phyloP scores from a whole-genome alignment of 2,888 invertebrate species.

The Troides aeacus region DNA sequence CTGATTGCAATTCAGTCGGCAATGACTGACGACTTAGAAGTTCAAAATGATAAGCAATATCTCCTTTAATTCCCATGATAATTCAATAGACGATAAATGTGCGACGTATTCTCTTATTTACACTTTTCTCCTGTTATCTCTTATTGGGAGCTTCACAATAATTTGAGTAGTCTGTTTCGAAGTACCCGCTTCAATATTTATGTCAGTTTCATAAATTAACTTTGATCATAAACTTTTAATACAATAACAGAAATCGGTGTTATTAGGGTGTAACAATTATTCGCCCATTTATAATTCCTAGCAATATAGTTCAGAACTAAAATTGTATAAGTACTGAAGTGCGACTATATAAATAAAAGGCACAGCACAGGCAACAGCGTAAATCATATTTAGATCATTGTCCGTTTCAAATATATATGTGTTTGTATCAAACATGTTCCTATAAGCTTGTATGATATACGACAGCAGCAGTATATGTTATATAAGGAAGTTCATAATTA shows the following conservation, averaged over 20 bases:
- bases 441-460: too few species aligned
- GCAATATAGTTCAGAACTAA: too few species aligned
- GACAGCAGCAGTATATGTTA: too few species aligned
- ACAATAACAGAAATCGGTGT: background rate
- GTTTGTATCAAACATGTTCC: too few species aligned
- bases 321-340: too few species aligned
- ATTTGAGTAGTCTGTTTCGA: background rate
- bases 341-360: too few species aligned
- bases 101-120: background rate
- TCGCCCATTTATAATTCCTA: too few species aligned
- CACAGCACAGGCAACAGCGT: too few species aligned
- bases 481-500: too few species aligned
- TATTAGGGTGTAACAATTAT: background rate
- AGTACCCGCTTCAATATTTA: background rate
- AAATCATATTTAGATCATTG: too few species aligned
- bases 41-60: constrained; percentile 5
- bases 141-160: background rate
- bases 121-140: background rate
- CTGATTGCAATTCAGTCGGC: constrained; percentile 18
- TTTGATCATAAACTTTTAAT: background rate
- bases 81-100: constrained; percentile 4
- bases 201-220: background rate
- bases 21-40: constrained; percentile 16
- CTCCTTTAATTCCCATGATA: background rate
- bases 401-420: too few species aligned